phyloP scores from a whole-genome alignment of 2,113 vertebrate genomes.

The Camarhynchus parvulus region DNA sequence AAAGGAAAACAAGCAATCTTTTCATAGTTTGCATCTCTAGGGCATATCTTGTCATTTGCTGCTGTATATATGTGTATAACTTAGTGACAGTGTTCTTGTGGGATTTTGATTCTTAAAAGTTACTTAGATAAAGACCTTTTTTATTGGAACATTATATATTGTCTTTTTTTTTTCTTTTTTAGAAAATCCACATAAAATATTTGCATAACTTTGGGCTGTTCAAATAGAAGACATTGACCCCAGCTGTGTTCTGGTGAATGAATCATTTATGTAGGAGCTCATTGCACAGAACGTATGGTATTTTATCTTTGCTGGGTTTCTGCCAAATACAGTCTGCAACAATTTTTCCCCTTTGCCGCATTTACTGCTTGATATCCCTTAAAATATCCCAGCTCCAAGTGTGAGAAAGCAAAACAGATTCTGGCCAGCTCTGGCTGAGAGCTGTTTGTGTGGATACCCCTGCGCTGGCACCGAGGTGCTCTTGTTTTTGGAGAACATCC shows the following conservation, averaged over 20 bases:
- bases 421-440: background rate
- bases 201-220: slow-evolving; percentile 43
- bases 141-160: slow-evolving; percentile 4
- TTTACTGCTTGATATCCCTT: slow-evolving; percentile 53
- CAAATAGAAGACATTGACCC: slow-evolving; percentile 31
- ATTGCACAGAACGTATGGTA: slow-evolving; percentile 64
- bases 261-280: slow-evolving; percentile 47
- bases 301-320: slow-evolving; percentile 60
- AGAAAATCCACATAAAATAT: slow-evolving; percentile 34
- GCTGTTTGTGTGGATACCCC: background rate
- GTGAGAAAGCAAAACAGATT: slow-evolving; percentile 53
- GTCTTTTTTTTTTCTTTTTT: background rate
- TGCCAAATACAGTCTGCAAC: slow-evolving; percentile 59
- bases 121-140: slow-evolving; percentile 24
- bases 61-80: slow-evolving; percentile 3
- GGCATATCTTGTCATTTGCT: slow-evolving; percentile 55
- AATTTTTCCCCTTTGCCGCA: slow-evolving; percentile 59
- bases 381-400: slow-evolving; percentile 37
- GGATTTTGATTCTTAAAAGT: slow-evolving; percentile 50
- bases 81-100: background rate
- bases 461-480: background rate
- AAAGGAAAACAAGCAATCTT: slow-evolving; percentile 55
- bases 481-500: background rate
- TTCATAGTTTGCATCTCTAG: slow-evolving; percentile 48
- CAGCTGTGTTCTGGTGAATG: slow-evolving; percentile 50